Evolutionary conservation across 2,888 invertebrate genomes (phyloP).

Genomic region (Diadromus collaris): DNA sequence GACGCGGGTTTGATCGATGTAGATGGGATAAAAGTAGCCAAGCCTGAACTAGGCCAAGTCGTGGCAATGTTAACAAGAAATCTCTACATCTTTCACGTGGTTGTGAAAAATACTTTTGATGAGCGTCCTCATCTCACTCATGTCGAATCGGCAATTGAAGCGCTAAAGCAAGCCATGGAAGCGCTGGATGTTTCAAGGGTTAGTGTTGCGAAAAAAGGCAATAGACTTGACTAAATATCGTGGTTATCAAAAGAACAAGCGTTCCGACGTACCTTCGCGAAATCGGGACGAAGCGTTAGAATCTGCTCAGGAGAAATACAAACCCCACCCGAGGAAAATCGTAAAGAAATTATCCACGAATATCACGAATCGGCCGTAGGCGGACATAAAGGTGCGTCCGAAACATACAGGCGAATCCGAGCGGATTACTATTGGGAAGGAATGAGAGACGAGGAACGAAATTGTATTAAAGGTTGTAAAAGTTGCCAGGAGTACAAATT

Average conservation of each 20-base stretch:
- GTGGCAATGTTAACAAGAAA: background rate
- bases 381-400: constrained; percentile 25
- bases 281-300: background rate
- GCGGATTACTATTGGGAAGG: constrained; percentile 54
- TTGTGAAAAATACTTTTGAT: constrained; percentile 13
- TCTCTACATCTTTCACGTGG: constrained; percentile 12
- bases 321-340: constrained; percentile 4
- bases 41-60: constrained; percentile 5
- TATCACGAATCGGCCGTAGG: background rate
- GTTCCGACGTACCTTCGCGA: constrained; percentile 25
- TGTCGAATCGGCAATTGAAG: background rate
- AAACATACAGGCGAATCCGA: constrained; percentile 49
- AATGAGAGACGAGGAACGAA: background rate
- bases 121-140: background rate
- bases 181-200: background rate
- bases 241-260: constrained; percentile 19
- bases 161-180: constrained; percentile 19
- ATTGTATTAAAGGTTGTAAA: background rate
- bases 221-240: constrained; percentile 27
- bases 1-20: background rate
- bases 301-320: constrained; percentile 36
- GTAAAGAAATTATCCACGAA: background rate
- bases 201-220: constrained; percentile 16
- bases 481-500: constrained; percentile 60
- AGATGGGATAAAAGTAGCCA: constrained; percentile 1